Evolutionary conservation across 2,113 vertebrate genomes (phyloP).

Genomic region (Campylorhamphus procurvoides): DNA sequence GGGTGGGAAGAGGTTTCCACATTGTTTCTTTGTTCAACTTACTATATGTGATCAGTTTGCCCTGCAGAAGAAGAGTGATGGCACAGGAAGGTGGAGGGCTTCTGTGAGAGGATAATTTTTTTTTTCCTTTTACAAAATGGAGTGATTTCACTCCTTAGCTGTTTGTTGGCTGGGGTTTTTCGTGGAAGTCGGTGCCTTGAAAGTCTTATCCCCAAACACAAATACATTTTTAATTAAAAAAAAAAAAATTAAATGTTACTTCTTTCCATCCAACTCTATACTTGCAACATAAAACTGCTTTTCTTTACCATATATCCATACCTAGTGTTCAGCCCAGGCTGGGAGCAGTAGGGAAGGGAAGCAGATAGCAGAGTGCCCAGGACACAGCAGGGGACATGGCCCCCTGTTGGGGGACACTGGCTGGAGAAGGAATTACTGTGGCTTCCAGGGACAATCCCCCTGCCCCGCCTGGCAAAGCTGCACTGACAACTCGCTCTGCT

Average conservation of each 20-base stretch:
- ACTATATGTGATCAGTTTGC: neutral
- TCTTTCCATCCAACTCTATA: neutral
- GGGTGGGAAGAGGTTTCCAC: neutral
- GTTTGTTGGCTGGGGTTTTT: neutral
- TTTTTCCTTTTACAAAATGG: neutral
- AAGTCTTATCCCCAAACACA: neutral
- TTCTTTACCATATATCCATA: neutral
- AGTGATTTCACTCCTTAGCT: neutral
- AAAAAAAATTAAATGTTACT: neutral
- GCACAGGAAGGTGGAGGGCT: neutral
- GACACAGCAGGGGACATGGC: neutral
- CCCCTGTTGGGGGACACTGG: no score
- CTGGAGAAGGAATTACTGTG: neutral
- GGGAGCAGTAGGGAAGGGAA: neutral
- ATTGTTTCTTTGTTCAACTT: neutral
- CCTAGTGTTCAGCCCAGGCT: neutral
- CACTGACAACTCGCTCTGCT: accelerated
- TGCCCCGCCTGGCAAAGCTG: neutral
- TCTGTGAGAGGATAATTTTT: neutral
- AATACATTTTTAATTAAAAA: neutral
- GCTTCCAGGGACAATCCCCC: neutral
- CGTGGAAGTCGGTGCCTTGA: neutral
- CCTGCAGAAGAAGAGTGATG: neutral
- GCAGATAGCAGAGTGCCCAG: neutral
- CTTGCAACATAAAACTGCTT: neutral